Evolutionary conservation across 2,113 vertebrate species (phyloP), one percentile per base, ranked within the genome.

Genomic region (Hemicordylus capensis): DNA sequence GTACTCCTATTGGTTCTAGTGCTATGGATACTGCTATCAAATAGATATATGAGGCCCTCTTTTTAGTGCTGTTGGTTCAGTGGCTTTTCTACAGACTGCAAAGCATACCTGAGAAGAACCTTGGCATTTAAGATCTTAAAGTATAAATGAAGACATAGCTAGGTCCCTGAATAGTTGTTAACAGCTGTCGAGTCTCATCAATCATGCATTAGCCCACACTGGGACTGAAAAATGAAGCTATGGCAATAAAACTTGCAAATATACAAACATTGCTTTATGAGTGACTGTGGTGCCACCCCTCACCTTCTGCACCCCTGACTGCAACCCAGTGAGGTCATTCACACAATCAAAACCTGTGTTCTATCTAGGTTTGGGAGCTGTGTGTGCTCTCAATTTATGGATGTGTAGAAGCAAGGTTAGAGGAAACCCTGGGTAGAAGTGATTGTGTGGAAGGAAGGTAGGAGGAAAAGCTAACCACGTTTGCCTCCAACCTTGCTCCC

Each of bases 91-190:
- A 24, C 58, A 77, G 81, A 85, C 59, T 37, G 56, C 37, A 59
- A 73, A 42, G 24, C 12, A 66, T 76, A 24, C 28, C 3, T 75
- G 42, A 69, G 48, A 81, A 66, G 48, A 82, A 72, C 46, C 6
- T 59, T 93, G 86, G 4, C 51, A 46, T 92, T 93, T 88, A 76
- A 91, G 61, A 69, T 89, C 61, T 85, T 87, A 66, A 75, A 69
- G 64, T 82, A 59, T 63, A 92, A 92, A 91, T 88, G 63, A 92
- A 94, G 86, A 87, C 54, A 58, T 76, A 89, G 44, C 42, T 92
- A 74, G 17, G 54, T 91, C 76, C 91, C 37, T 72, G 80, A 85
- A 39, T 69, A 24, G 7, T 72, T 89, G 6, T 85, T 91, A 83
- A 51, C 90, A 46, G 63, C 79, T 91, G 85, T 64, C 66, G 85